phyloP scores from a whole-genome alignment of 2,888 invertebrate genomes.

The Mythimna albipuncta region DNA sequence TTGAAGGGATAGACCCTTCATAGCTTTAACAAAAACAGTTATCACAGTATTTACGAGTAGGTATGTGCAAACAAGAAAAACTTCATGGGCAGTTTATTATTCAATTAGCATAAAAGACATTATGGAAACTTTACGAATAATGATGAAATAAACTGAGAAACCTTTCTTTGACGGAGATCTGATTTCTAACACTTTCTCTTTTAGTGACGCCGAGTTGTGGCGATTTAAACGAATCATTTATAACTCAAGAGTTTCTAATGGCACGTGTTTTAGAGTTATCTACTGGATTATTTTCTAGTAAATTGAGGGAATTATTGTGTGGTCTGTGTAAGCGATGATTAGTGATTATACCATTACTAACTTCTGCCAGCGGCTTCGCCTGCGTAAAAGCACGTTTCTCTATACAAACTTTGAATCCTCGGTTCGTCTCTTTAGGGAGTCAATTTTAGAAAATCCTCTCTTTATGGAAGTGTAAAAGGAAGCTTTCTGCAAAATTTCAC shows the following conservation, averaged over 20 bases:
- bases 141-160: conserved; percentile 2
- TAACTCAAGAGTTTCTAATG: conserved; percentile 41
- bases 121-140: not conserved
- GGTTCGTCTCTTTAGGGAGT: too few relatives aligned
- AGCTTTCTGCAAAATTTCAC: too few relatives aligned
- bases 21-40: not conserved
- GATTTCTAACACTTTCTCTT: conserved; percentile 57
- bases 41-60: not conserved
- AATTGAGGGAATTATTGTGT: conserved; percentile 22
- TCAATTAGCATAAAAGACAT: conserved; percentile 7
- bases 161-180: conserved; percentile 21
- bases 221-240: conserved; percentile 29
- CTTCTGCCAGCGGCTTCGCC: too few relatives aligned
- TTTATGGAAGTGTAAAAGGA: too few relatives aligned
- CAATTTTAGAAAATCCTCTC: too few relatives aligned
- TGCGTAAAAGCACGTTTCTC: too few relatives aligned
- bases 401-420: too few relatives aligned
- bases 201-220: conserved; percentile 9
- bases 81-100: conserved; percentile 13
- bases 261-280: conserved; percentile 3
- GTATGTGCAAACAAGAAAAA: not conserved
- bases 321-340: conserved; percentile 1
- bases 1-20: too few relatives aligned
- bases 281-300: not conserved
- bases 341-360: not conserved